These are phyloP conservation scores for Cerceris ruficornis DNA, from an alignment of 2,888 invertebrate genomes.

Conservation along the genomic window DNA sequence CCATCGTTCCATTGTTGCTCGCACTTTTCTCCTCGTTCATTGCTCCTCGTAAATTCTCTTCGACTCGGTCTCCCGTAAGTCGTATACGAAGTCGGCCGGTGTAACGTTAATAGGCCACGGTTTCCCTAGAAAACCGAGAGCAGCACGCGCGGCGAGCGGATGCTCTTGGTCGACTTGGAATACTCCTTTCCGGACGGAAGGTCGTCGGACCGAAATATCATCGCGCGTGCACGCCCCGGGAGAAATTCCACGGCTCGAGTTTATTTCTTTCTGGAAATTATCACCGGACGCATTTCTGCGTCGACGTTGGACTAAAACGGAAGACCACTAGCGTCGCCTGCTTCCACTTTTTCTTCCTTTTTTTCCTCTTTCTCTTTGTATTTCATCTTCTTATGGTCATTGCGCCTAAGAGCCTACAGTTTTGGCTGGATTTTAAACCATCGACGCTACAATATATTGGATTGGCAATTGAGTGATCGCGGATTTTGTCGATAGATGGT, in stretches of 20 bases:
- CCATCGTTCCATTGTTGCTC: too few species aligned
- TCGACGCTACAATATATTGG: too few species aligned
- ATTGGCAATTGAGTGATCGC: too few species aligned
- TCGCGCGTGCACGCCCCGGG: conserved; percentile 69
- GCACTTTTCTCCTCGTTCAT: too few species aligned
- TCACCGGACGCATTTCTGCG: conserved; percentile 60
- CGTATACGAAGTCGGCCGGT: neutral
- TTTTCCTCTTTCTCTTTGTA: neutral
- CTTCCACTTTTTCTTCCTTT: conserved; percentile 1
- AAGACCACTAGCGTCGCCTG: conserved; percentile 2
- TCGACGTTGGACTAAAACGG: conserved; percentile 41
- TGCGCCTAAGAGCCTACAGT: too few species aligned
- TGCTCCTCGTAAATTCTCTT: neutral
- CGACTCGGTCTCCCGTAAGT: neutral
- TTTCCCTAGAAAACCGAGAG: conserved; percentile 1
- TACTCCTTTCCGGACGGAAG: conserved; percentile 66
- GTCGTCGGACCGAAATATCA: conserved; percentile 77
- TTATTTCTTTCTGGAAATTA: conserved; percentile 76
- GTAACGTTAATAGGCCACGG: neutral
- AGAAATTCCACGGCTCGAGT: conserved; percentile 71
- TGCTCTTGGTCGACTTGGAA: conserved; percentile 29
- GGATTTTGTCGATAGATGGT: too few species aligned
- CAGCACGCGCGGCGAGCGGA: neutral
- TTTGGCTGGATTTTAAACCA: too few species aligned
- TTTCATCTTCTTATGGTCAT: neutral